Evolutionary conservation across 2,113 vertebrate species (phyloP).

Genomic region (Pelobates fuscus): DNA sequence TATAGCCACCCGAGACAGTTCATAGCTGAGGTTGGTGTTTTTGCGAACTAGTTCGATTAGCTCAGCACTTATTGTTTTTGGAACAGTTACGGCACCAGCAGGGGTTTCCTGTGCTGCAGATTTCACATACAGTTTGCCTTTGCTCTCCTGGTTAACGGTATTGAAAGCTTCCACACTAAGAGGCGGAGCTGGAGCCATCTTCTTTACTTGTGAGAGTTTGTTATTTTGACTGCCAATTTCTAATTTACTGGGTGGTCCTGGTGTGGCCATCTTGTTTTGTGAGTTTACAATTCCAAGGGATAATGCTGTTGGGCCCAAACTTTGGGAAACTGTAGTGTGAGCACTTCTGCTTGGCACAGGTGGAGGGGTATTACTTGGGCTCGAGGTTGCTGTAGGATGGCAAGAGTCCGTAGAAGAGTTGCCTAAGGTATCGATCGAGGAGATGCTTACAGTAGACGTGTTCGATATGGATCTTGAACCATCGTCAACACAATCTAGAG

Average conservation of each 20-base stretch:
- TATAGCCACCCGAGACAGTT: constrained; percentile 91
- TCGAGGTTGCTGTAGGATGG: constrained; percentile 67
- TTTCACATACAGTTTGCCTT: constrained; percentile 60
- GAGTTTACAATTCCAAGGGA: constrained; percentile 53
- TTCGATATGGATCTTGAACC: constrained; percentile 69
- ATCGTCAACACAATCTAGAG: constrained; percentile 60
- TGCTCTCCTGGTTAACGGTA: constrained; percentile 60
- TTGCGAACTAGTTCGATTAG: constrained; percentile 93
- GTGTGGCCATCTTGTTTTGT: constrained; percentile 58
- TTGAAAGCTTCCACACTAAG: constrained; percentile 60
- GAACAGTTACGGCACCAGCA: constrained; percentile 58
- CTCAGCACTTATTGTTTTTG: constrained; percentile 85
- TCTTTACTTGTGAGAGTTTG: constrained; percentile 57
- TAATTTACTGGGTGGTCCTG: constrained; percentile 40
- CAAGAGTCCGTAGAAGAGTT: constrained; percentile 76
- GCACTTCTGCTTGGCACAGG: constrained; percentile 85
- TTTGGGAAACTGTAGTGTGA: constrained; percentile 62
- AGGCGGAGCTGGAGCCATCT: constrained; percentile 38
- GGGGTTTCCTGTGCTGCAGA: constrained; percentile 57
- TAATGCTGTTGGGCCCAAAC: constrained; percentile 52
- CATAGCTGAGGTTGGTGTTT: constrained; percentile 92
- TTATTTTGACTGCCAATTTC: constrained; percentile 51
- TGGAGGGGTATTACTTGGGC: constrained; percentile 84
- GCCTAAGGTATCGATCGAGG: constrained; percentile 84
- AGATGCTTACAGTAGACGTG: constrained; percentile 77